Evolutionary conservation across 2,797 vertebrate genomes (phyloP).

Genomic region (Tapera naevia): DNA sequence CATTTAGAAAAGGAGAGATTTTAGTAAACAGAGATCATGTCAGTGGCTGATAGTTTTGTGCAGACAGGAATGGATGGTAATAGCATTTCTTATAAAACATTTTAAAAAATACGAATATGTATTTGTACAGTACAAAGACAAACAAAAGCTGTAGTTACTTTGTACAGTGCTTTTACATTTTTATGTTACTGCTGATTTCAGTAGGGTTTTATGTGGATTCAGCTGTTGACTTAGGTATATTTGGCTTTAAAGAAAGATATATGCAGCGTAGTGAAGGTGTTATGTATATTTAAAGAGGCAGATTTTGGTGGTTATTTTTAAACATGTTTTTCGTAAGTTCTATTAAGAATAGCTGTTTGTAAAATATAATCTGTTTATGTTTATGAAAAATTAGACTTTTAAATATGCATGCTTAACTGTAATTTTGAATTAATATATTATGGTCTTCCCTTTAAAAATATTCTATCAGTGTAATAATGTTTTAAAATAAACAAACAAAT

Average conservation of each 20-base stretch:
- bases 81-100: conserved; percentile 69
- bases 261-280: conserved; percentile 46
- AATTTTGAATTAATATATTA: conserved; percentile 75
- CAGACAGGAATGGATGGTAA: conserved; percentile 44
- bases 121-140: conserved; percentile 43
- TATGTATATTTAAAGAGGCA: conserved; percentile 75
- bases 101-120: conserved; percentile 55
- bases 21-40: not conserved
- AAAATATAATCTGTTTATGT: conserved; percentile 53
- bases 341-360: conserved; percentile 62
- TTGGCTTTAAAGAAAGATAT: conserved; percentile 59
- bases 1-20: not conserved
- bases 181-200: conserved; percentile 66
- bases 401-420: conserved; percentile 69
- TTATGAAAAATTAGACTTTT: conserved; percentile 42
- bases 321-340: conserved; percentile 68
- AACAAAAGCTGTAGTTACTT: conserved; percentile 51
- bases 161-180: conserved; percentile 69
- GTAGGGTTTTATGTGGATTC: conserved; percentile 57
- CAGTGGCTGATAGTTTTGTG: conserved; percentile 48
- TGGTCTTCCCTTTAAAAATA: conserved; percentile 65
- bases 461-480: conserved; percentile 67
- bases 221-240: conserved; percentile 48
- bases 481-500: conserved; percentile 69
- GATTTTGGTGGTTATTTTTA: conserved; percentile 76